Conservation (phyloP, 2,113 vertebrate genomes). For the Semicossyphus pulcher region DNA sequence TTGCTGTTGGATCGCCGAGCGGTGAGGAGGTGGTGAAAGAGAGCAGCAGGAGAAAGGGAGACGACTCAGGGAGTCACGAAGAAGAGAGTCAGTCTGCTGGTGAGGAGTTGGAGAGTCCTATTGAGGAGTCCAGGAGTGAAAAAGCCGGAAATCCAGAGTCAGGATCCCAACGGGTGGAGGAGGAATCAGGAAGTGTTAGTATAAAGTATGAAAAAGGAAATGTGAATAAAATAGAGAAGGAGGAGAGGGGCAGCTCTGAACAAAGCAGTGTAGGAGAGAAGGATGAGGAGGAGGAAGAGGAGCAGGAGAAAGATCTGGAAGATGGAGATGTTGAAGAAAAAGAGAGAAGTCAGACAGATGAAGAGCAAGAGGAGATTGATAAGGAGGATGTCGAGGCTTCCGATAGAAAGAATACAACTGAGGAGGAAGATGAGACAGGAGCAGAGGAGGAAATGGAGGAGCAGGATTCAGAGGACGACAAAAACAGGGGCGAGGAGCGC, state of each 20-base stretch:
- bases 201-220: background rate
- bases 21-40: background rate
- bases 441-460: conserved; percentile 47
- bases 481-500: background rate
- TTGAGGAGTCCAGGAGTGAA: conserved; percentile 7
- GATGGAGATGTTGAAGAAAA: conserved; percentile 8
- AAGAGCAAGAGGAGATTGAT: background rate
- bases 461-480: conserved; percentile 22
- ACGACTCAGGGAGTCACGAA: conserved; percentile 16
- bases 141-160: conserved; percentile 14
- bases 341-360: background rate
- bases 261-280: conserved; percentile 13
- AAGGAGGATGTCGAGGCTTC: conserved; percentile 16
- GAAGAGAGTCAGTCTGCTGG: background rate
- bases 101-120: conserved; percentile 15
- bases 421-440: conserved; percentile 23
- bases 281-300: background rate
- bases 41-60: background rate
- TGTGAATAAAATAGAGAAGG: conserved; percentile 8
- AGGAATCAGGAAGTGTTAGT: conserved; percentile 12
- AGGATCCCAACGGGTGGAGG: conserved; percentile 21
- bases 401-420: conserved; percentile 2
- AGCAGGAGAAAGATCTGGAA: background rate
- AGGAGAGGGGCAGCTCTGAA: conserved; percentile 5
- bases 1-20: background rate